Percentiles rank a stretch among this genome's conserved stretches.
These are phyloP conservation scores for Nothobranchius furzeri DNA, from an alignment of 2,113 vertebrate genomes.

Conservation along the genomic window DNA sequence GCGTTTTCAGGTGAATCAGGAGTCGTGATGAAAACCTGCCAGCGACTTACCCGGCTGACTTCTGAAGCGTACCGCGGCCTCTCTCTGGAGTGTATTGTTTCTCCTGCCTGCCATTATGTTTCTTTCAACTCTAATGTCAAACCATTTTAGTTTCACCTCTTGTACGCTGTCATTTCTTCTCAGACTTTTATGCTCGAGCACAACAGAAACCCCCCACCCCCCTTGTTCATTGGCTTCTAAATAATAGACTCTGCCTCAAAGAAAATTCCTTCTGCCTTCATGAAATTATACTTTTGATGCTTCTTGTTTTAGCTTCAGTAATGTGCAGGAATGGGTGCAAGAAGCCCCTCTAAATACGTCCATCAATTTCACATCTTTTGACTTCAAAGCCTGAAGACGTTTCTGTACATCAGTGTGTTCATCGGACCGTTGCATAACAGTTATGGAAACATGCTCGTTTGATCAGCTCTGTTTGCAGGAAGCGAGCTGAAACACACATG, in stretches of 20 bases:
- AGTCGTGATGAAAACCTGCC: conserved; percentile 8
- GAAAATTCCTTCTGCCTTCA: not conserved
- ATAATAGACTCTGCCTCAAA: not conserved
- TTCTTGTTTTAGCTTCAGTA: not conserved
- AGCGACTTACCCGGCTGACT: conserved; percentile 10
- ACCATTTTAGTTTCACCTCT: conserved; percentile 29
- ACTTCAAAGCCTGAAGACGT: too few species aligned
- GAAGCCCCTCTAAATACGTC: not conserved
- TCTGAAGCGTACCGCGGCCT: not conserved
- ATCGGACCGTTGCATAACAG: conserved; percentile 24
- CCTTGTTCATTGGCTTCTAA: conserved; percentile 2
- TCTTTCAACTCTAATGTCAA: conserved; percentile 33
- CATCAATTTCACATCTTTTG: not conserved
- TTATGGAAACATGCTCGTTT: conserved; percentile 44
- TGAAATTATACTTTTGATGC: conserved; percentile 1
- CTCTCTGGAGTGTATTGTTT: conserved; percentile 18
- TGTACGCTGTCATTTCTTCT: conserved; percentile 22
- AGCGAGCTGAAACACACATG: conserved; percentile 2
- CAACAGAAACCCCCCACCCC: not conserved
- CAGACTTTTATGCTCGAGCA: conserved; percentile 19
- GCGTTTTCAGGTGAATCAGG: conserved; percentile 5
- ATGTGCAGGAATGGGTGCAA: not conserved
- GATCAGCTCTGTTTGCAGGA: conserved; percentile 27
- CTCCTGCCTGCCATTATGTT: conserved; percentile 17
- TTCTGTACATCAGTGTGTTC: conserved; percentile 19